Evolutionary conservation across 2,888 invertebrate species (phyloP).

Genomic region (Proisotoma minuta): DNA sequence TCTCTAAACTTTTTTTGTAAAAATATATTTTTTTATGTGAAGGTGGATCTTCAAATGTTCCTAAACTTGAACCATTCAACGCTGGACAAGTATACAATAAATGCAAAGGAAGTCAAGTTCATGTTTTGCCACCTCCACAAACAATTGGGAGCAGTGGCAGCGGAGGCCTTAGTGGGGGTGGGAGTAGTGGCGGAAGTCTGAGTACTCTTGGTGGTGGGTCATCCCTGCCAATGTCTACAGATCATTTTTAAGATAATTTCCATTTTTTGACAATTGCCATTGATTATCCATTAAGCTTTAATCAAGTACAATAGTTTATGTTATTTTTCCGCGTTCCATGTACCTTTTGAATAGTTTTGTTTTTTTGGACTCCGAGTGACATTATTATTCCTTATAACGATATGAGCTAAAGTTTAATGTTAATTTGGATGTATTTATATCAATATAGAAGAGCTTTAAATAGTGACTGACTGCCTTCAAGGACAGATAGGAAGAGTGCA

Average conservation of each 20-base stretch:
- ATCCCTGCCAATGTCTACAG: slow-evolving; percentile 21
- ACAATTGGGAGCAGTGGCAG: slow-evolving; percentile 25
- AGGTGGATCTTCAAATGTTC: slow-evolving; percentile 50
- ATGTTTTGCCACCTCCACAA: slow-evolving; percentile 62
- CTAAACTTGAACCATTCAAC: slow-evolving; percentile 79
- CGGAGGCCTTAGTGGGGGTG: slow-evolving; percentile 31
- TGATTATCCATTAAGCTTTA: no score
- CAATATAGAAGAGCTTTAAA: no score
- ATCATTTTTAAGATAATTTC: slow-evolving; percentile 28
- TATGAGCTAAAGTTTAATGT: no score
- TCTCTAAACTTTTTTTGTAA: not conserved
- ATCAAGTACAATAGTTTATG: no score
- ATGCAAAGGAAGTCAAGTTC: slow-evolving; percentile 84
- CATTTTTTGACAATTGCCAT: no score
- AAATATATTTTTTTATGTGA: not conserved
- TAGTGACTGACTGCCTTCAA: no score
- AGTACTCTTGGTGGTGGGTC: slow-evolving; percentile 27
- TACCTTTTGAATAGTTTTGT: no score
- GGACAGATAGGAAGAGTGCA: no score
- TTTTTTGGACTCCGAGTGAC: no score
- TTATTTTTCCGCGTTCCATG: no score
- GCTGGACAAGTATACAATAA: slow-evolving; percentile 89
- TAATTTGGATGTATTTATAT: no score
- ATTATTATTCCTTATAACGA: no score
- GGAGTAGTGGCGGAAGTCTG: slow-evolving; percentile 28